Conservation (phyloP, 1,140 invertebrate species). For the Dreissena rostriformis region DNA sequence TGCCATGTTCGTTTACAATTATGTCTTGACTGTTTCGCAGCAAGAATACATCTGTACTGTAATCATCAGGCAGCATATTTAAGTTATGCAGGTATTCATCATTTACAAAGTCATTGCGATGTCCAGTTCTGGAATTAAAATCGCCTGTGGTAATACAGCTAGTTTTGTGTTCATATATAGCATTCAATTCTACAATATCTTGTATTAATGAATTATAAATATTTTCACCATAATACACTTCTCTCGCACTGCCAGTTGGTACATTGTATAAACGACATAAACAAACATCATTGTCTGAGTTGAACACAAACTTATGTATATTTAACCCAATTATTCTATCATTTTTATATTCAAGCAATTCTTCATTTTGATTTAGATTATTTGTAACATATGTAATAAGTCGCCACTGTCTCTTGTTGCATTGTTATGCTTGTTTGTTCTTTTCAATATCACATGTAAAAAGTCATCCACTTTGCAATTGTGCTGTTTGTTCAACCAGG, state of each 20-base stretch:
- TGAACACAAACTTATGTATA: too few relatives aligned
- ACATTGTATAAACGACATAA: too few relatives aligned
- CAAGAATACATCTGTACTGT: constrained; percentile 1
- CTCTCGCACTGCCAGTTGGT: background rate
- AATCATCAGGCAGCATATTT: constrained; percentile 1
- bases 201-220: constrained; percentile 13
- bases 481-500: too few relatives aligned
- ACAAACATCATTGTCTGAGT: too few relatives aligned
- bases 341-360: too few relatives aligned
- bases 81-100: background rate
- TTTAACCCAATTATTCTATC: too few relatives aligned
- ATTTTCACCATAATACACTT: background rate
- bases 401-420: too few relatives aligned
- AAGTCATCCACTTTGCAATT: too few relatives aligned
- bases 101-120: background rate
- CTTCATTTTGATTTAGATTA: too few relatives aligned
- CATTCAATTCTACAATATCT: constrained; percentile 12
- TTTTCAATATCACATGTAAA: too few relatives aligned
- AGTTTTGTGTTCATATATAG: background rate
- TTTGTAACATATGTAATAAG: too few relatives aligned
- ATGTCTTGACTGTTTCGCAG: background rate
- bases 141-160: constrained; percentile 9
- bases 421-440: too few relatives aligned
- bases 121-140: constrained; percentile 10
- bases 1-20: constrained; percentile 19